phyloP scores from a whole-genome alignment of 2,888 invertebrate species.

The Cancer borealis region DNA sequence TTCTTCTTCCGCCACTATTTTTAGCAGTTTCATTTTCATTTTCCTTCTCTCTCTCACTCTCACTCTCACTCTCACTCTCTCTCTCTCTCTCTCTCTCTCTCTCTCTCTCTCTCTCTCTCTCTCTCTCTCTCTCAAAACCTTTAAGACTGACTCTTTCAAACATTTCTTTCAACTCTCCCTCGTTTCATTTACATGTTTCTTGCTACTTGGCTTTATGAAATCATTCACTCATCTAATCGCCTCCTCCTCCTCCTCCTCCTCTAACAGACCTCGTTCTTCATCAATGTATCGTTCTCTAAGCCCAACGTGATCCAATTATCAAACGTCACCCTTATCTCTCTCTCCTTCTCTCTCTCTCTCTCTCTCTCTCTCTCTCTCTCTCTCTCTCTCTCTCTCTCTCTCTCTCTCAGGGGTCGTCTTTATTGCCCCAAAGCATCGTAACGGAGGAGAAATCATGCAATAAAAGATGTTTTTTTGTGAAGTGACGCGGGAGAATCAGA shows the following conservation, averaged over 20 bases:
- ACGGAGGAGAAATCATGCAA: not conserved
- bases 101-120: not conserved
- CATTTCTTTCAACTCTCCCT: not conserved
- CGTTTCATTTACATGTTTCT: too few species aligned
- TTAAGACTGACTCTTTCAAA: not conserved
- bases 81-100: not conserved
- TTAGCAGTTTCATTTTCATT: too few species aligned
- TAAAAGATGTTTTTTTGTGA: not conserved
- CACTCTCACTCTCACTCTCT: not conserved
- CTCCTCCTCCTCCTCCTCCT: too few species aligned
- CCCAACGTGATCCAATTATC: too few species aligned
- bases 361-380: not conserved
- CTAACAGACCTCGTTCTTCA: too few species aligned
- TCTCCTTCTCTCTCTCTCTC: slow-evolving; percentile 1
- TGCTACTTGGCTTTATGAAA: too few species aligned
- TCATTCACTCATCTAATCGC: too few species aligned
- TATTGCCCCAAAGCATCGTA: not conserved
- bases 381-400: not conserved
- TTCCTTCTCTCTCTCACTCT: too few species aligned
- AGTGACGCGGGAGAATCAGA: not conserved
- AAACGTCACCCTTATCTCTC: not conserved
- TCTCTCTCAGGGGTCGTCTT: not conserved
- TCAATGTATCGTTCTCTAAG: too few species aligned
- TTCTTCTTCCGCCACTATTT: too few species aligned
- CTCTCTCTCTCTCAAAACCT: slow-evolving; percentile 18